Evolutionary conservation across 2,888 invertebrate species (phyloP).

Genomic region (Bembecia ichneumoniformis): DNA sequence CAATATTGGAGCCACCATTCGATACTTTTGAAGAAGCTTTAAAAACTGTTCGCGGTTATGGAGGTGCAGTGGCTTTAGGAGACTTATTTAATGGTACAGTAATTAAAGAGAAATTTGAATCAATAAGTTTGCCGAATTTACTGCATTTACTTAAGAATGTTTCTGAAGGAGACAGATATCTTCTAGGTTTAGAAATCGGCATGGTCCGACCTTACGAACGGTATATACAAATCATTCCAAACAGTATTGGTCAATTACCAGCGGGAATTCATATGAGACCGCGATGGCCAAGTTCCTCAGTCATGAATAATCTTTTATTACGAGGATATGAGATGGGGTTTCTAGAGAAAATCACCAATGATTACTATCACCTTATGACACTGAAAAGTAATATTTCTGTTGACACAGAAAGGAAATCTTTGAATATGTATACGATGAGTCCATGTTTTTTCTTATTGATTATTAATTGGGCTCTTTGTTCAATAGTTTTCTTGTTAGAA

Average conservation of each 20-base stretch:
- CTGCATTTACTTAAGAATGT: constrained; percentile 18
- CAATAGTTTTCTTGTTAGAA: background rate
- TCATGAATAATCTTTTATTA: constrained; percentile 18
- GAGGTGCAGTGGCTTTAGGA: constrained; percentile 22
- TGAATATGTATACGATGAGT: background rate
- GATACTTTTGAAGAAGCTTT: constrained; percentile 26
- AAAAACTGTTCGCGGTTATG: constrained; percentile 24
- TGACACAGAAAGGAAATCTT: background rate
- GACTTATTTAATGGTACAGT: constrained; percentile 24
- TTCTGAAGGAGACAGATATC: constrained; percentile 27
- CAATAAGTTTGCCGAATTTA: constrained; percentile 16
- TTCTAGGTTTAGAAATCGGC: constrained; percentile 22
- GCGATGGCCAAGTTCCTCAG: constrained; percentile 33
- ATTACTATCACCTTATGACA: constrained; percentile 3
- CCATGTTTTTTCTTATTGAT: background rate
- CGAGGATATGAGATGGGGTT: constrained; percentile 29
- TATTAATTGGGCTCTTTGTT: background rate
- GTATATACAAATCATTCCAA: constrained; percentile 26
- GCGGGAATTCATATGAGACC: constrained; percentile 32
- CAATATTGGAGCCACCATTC: constrained; percentile 29
- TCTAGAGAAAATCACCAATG: constrained; percentile 15
- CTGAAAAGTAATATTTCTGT: background rate
- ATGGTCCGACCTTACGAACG: constrained; percentile 14
- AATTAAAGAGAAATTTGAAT: constrained; percentile 18
- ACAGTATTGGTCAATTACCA: constrained; percentile 19